Evolutionary conservation across 1,140 invertebrate genomes (phyloP), one percentile per base, ranked within the genome.

Genomic region (Ruditapes philippinarum): DNA sequence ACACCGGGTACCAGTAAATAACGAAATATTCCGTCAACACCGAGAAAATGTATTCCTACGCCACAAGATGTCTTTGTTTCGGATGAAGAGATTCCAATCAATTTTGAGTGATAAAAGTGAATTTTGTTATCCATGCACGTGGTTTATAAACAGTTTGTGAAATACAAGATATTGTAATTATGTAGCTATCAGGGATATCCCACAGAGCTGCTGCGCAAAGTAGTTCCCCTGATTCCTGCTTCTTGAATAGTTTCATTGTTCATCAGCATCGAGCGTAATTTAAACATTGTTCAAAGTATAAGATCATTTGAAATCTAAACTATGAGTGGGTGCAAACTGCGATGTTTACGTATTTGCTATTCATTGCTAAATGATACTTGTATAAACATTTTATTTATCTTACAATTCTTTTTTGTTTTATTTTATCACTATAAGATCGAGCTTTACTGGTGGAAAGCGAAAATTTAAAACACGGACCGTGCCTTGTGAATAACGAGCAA

Each of bases 61-160:
- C 74, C 74, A 57, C 49, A 78, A 78, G 74, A 78, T 54, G 74
- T 78, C 74, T 78, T 78, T 78, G 74, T 78, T 78, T 78, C 45
- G 42, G 25, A 36, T 51, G 45, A 78, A 54, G 1, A 51, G 49
- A 51, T 38, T 78, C 74, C 74, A 78, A 78, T 78, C 74, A 78
- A 78, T 78, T 78, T 54, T 78, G 5, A 11, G 17, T 57, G 74
- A 78, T 78, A 78, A 78, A 78, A 51, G 74, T 78, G 49, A 78
- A 28, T 78, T 78, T 54, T 36, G 49, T 78, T 45, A 33, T 78
- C 45, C 12, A 54, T 5, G 25, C 68, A 74, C 22, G 74, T 19
- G 49, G 74, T 78, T n/a, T 14, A 22, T 40, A 78, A 38, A 54
- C 25, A 45, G 74, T 78, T 36, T 51, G 45, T 54, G 74, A 51